These are phyloP conservation scores for Thymelicus lineola DNA, from an alignment of 2,888 invertebrate species.

Conservation along the genomic window DNA sequence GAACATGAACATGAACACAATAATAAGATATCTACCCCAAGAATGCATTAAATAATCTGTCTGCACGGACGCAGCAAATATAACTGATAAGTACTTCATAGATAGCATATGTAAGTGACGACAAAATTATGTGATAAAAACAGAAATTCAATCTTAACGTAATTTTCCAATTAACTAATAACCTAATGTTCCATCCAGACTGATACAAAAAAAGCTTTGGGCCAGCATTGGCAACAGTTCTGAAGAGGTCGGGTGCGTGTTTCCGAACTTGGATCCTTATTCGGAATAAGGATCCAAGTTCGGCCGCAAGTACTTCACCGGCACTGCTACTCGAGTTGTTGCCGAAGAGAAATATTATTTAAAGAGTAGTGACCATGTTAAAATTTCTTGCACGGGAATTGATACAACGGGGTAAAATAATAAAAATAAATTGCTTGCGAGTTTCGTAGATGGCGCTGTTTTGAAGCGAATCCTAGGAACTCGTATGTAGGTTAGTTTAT, in stretches of 20 bases:
- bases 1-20: too few species aligned
- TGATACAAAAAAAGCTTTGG: constrained; percentile 39
- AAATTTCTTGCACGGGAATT: constrained; percentile 85
- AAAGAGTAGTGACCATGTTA: constrained; percentile 89
- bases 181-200: neutral
- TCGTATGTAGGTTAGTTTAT: too few species aligned
- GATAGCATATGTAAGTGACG: too few species aligned
- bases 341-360: constrained; percentile 86
- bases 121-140: too few species aligned
- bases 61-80: too few species aligned
- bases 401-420: constrained; percentile 56
- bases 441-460: too few species aligned
- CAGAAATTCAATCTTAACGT: too few species aligned
- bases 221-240: constrained; percentile 42
- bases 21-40: too few species aligned
- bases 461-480: too few species aligned
- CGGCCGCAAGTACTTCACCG: constrained; percentile 42
- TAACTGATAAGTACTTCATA: too few species aligned
- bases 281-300: too few species aligned
- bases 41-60: too few species aligned
- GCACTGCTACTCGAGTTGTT: constrained; percentile 55
- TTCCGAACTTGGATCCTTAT: constrained; percentile 41
- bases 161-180: neutral
- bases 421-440: neutral
- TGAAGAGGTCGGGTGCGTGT: constrained; percentile 22